Evolutionary conservation across 2,888 invertebrate species (phyloP).

Genomic region (Panorpa germanica): DNA sequence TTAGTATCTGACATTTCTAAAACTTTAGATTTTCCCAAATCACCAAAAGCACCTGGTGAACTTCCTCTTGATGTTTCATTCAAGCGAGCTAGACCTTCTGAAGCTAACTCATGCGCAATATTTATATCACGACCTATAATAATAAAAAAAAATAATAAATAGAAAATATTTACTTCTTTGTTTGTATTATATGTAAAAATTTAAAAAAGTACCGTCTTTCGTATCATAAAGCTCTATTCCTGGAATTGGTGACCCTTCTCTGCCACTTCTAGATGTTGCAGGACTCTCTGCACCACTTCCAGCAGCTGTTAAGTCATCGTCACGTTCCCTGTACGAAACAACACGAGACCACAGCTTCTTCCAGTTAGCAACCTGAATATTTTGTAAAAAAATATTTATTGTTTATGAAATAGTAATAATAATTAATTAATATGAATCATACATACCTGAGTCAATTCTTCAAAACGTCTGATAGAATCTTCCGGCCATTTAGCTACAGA

Average conservation of each 20-base stretch:
- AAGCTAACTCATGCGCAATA: conserved; percentile 6
- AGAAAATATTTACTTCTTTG: background rate
- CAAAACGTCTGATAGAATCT: conserved; percentile 43
- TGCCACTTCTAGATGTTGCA: conserved; percentile 22
- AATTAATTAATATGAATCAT: background rate
- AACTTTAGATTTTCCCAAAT: too few species aligned
- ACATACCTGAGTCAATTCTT: conserved; percentile 40
- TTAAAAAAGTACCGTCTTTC: conserved; percentile 27
- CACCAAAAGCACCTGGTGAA: too few species aligned
- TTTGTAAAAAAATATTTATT: conserved; percentile 10
- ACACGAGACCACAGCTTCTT: conserved; percentile 57
- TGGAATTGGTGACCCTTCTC: conserved; percentile 55
- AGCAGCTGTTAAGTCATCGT: conserved; percentile 13
- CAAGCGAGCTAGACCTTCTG: conserved; percentile 3
- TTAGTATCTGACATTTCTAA: too few species aligned
- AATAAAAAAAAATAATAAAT: background rate
- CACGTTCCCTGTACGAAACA: conserved; percentile 46
- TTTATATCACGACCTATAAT: conserved; percentile 7
- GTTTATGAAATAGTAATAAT: background rate
- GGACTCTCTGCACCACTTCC: conserved; percentile 15
- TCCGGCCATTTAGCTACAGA: conserved; percentile 32
- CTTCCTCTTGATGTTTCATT: too few species aligned
- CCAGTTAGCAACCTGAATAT: conserved; percentile 51
- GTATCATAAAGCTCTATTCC: conserved; percentile 58
- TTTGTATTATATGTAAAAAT: too few species aligned